A percentile compares a stretch with the other conserved stretches of the same genome.
phyloP scores from a whole-genome alignment of 2,113 vertebrate species.

The Thunnus thynnus region DNA sequence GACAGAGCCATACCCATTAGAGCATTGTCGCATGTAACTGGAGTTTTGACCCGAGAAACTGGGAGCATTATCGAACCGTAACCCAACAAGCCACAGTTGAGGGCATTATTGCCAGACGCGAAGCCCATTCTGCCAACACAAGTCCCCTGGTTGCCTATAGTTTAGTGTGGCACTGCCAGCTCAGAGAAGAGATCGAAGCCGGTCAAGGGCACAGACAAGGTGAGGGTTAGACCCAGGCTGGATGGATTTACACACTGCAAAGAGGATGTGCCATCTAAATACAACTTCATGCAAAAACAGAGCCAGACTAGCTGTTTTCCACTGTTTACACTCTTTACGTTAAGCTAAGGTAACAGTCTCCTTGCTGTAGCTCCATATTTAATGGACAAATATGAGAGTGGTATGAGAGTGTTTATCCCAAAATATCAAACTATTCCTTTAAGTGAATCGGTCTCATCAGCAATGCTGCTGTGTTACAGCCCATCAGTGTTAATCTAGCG shows the following conservation, averaged over 20 bases:
- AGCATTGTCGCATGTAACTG: constrained; percentile 65
- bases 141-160: constrained; percentile 37
- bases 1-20: constrained; percentile 65
- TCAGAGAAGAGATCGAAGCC: constrained; percentile 51
- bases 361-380: background rate
- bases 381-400: background rate
- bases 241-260: constrained; percentile 14
- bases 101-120: constrained; percentile 39
- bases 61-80: constrained; percentile 70
- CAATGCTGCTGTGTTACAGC: background rate
- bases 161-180: constrained; percentile 48
- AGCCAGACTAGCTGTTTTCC: too few relatives aligned
- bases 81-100: constrained; percentile 70
- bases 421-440: background rate
- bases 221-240: constrained; percentile 17
- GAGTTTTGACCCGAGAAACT: constrained; percentile 68
- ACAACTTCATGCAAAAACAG: background rate
- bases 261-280: background rate
- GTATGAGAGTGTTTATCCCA: background rate
- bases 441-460: background rate
- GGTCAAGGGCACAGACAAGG: constrained; percentile 57
- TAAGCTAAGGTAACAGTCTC: background rate
- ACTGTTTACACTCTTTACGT: too few relatives aligned
- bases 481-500: constrained; percentile 33
- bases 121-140: constrained; percentile 45